Evolutionary conservation across 2,888 invertebrate genomes (phyloP).

Genomic region (Galeruca laticollis): DNA sequence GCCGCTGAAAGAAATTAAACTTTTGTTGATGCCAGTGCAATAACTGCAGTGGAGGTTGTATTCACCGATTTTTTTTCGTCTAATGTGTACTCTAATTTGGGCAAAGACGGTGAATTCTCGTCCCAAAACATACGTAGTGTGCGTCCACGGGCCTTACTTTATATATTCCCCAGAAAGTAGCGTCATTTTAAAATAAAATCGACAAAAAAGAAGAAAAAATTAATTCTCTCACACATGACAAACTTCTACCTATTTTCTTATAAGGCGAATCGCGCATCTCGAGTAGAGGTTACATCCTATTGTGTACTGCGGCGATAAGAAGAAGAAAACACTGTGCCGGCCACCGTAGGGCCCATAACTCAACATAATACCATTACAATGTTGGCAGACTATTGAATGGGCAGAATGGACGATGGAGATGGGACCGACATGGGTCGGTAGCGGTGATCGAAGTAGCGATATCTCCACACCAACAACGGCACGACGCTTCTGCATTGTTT

Average conservation of each 20-base stretch:
- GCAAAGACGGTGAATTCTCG: no score
- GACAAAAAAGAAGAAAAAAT: background rate
- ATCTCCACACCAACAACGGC: constrained; percentile 60
- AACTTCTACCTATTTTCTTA: constrained; percentile 24
- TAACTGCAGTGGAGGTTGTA: no score
- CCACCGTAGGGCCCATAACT: constrained; percentile 58
- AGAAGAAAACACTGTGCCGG: constrained; percentile 47
- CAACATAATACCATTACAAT: constrained; percentile 63
- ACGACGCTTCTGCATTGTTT: constrained; percentile 52
- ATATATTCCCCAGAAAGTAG: background rate
- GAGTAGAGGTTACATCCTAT: constrained; percentile 20
- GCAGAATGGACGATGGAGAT: constrained; percentile 52
- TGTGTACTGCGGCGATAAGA: constrained; percentile 41
- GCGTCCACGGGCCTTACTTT: background rate
- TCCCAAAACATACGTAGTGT: no score
- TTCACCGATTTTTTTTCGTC: no score
- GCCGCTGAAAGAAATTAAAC: no score
- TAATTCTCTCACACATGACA: constrained; percentile 19
- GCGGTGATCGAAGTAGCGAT: constrained; percentile 60
- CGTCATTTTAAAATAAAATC: background rate
- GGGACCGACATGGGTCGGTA: constrained; percentile 61
- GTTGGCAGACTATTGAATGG: constrained; percentile 60
- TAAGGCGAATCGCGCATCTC: constrained; percentile 13
- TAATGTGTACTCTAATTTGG: no score
- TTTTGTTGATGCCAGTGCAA: no score